Percentiles rank a stretch among this genome's conserved stretches.
Conservation (phyloP, 2,797 vertebrate genomes). For the Australoheros facetus region DNA sequence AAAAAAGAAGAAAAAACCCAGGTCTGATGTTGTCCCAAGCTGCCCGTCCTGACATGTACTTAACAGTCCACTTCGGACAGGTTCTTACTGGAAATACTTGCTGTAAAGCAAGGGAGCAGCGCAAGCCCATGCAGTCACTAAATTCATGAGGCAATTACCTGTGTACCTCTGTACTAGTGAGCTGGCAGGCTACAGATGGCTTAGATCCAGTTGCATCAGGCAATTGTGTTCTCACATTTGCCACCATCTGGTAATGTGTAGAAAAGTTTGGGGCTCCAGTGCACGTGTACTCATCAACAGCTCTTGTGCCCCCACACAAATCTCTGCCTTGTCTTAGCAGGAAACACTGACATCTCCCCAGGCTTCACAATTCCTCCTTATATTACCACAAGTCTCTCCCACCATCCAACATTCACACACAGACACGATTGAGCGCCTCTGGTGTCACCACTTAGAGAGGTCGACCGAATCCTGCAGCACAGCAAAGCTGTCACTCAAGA, state of each 20-base stretch:
- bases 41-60: fast-evolving
- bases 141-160: not conserved
- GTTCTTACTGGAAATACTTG: not conserved
- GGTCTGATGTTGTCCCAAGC: not conserved
- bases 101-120: not conserved
- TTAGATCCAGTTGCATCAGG: not conserved
- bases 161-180: not conserved
- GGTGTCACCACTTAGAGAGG: conserved; percentile 72
- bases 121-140: no score
- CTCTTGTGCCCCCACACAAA: conserved; percentile 5
- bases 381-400: conserved; percentile 42
- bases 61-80: not conserved
- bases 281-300: not conserved
- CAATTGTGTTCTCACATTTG: not conserved
- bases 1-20: not conserved
- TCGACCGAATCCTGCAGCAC: conserved; percentile 64
- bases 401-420: not conserved
- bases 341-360: conserved; percentile 32
- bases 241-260: fast-evolving
- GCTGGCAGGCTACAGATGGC: not conserved
- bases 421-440: conserved; percentile 54
- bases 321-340: conserved; percentile 27
- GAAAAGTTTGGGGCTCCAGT: not conserved
- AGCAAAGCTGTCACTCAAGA: conserved; percentile 77
- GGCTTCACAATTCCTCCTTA: conserved; percentile 27